A percentile compares a stretch with the other conserved stretches of the same genome.
Evolutionary conservation across 2,888 invertebrate genomes (phyloP).

Genomic region (Abrostola tripartita): DNA sequence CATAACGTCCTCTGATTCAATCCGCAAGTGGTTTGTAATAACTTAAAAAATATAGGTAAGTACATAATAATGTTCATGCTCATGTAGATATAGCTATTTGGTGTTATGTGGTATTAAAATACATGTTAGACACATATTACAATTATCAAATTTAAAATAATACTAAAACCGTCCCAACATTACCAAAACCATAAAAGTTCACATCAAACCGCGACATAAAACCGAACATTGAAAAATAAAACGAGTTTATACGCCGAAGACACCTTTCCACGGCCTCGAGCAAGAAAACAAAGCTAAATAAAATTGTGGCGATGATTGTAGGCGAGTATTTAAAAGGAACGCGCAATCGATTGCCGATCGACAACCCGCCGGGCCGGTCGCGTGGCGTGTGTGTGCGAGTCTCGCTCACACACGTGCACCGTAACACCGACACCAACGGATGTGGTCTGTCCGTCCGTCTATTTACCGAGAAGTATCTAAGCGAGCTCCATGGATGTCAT

Average conservation of each 20-base stretch:
- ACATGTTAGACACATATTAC: background rate
- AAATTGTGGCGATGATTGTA: constrained; percentile 63
- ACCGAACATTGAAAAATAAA: constrained; percentile 38
- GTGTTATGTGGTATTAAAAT: too few species aligned
- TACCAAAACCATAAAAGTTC: constrained; percentile 43
- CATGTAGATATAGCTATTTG: too few species aligned
- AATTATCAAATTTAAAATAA: constrained; percentile 11
- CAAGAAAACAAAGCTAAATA: constrained; percentile 60
- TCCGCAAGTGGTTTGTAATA: too few species aligned
- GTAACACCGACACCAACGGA: constrained; percentile 68
- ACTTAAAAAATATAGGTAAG: too few species aligned
- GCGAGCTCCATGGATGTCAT: constrained; percentile 58
- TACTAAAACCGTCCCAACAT: constrained; percentile 14
- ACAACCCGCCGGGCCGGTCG: constrained; percentile 70
- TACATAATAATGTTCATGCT: too few species aligned
- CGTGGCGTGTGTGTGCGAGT: constrained; percentile 53
- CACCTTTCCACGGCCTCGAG: constrained; percentile 60
- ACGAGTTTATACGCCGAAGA: constrained; percentile 57
- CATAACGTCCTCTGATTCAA: too few species aligned
- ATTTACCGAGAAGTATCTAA: constrained; percentile 63
- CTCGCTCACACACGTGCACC: constrained; percentile 50
- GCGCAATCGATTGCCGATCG: constrained; percentile 80
- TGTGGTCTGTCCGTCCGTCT: constrained; percentile 70
- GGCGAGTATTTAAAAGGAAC: constrained; percentile 72
- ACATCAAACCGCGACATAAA: constrained; percentile 37